phyloP scores from a whole-genome alignment of 2,113 vertebrate species.

The Ceratotherium simum region DNA sequence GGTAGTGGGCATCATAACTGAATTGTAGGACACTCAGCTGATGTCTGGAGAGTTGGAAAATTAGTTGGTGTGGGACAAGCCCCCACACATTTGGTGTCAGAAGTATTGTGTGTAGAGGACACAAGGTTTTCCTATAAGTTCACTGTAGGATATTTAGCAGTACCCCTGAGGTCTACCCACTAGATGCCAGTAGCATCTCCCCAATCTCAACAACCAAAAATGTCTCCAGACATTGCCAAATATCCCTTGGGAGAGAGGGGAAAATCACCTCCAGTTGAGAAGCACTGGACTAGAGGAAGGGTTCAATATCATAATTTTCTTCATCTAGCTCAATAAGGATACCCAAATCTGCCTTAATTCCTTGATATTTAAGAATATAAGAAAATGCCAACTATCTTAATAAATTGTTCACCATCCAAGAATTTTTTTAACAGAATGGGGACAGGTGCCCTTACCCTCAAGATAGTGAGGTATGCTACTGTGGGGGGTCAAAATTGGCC shows the following conservation, averaged over 20 bases:
- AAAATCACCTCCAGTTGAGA: slow-evolving; percentile 10
- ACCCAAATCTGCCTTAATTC: slow-evolving; percentile 22
- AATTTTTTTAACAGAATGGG: slow-evolving; percentile 19
- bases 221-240: slow-evolving; percentile 10
- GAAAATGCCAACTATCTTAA: slow-evolving; percentile 44
- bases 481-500: no score
- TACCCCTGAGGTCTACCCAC: neutral
- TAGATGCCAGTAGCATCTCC: neutral
- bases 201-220: neutral
- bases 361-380: slow-evolving; percentile 9
- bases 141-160: neutral
- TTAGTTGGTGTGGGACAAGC: neutral
- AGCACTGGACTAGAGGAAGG: neutral
- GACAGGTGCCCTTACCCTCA: neutral
- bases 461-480: neutral
- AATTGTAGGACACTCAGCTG: neutral
- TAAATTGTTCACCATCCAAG: neutral
- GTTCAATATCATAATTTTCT: slow-evolving; percentile 28
- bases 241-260: neutral
- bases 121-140: neutral
- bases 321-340: neutral
- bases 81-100: neutral
- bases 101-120: neutral
- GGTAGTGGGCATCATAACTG: neutral
- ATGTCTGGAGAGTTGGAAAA: neutral